phyloP scores from a whole-genome alignment of 2,797 vertebrate species.

The Acipenser transmontanus region DNA sequence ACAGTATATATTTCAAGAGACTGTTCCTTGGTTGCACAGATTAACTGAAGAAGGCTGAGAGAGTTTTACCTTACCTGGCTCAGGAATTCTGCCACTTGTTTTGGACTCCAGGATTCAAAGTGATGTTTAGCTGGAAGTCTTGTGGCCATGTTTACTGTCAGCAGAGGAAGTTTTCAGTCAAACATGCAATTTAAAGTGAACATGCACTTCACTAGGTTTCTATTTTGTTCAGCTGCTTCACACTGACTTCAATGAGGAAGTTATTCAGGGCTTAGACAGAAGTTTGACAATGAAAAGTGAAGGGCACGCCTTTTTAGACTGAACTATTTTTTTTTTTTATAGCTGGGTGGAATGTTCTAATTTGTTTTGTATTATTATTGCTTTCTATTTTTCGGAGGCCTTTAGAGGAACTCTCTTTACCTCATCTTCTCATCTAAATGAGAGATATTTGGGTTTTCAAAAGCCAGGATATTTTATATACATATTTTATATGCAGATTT shows the following conservation, averaged over 20 bases:
- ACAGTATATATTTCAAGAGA: neutral
- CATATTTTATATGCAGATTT: no score
- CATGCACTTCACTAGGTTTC: slow-evolving; percentile 25
- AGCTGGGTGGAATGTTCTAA: neutral
- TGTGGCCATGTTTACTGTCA: slow-evolving; percentile 44
- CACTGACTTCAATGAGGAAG: slow-evolving; percentile 42
- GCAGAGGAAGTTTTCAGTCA: slow-evolving; percentile 13
- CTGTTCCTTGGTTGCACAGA: neutral
- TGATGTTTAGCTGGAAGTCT: slow-evolving; percentile 71
- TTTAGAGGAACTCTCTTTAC: no score
- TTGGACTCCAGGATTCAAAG: slow-evolving; percentile 65
- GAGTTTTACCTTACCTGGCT: slow-evolving; percentile 56
- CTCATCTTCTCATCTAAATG: no score
- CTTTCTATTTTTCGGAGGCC: no score
- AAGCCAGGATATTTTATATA: no score
- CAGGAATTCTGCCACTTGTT: slow-evolving; percentile 63
- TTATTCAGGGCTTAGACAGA: slow-evolving; percentile 26
- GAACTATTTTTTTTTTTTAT: neutral
- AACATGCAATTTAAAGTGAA: neutral
- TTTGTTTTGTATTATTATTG: no score
- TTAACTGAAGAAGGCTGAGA: neutral
- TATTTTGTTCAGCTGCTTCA: slow-evolving; percentile 29
- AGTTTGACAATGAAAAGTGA: slow-evolving; percentile 33
- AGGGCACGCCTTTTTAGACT: slow-evolving; percentile 25
- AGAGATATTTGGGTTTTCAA: no score